Percentiles rank a stretch among this genome's conserved stretches.
phyloP scores from a whole-genome alignment of 2,113 vertebrate species.

The Pandion haliaetus region DNA sequence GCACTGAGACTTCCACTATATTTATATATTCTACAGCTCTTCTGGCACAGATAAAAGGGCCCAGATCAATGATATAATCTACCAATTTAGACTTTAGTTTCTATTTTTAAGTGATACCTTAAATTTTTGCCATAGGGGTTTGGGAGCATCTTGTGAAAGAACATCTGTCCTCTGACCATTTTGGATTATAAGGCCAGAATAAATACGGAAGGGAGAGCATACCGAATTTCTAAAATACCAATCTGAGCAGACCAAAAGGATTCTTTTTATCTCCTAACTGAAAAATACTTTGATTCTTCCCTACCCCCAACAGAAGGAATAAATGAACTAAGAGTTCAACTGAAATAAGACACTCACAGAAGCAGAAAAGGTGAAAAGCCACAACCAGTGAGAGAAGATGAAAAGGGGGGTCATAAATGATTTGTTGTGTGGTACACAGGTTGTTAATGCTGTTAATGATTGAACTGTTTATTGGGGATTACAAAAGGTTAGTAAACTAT shows the following conservation, averaged over 20 bases:
- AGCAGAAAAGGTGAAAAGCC: constrained; percentile 34
- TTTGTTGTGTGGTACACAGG: constrained; percentile 13
- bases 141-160: background rate
- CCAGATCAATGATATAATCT: constrained; percentile 22
- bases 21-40: background rate
- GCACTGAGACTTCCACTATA: background rate
- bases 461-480: constrained; percentile 24
- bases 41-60: background rate
- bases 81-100: background rate
- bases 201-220: background rate
- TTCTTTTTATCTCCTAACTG: background rate
- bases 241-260: constrained; percentile 16
- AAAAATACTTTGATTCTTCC: background rate
- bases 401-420: constrained; percentile 29
- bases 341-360: background rate
- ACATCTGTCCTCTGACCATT: background rate
- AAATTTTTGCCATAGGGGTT: background rate
- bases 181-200: background rate
- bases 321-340: constrained; percentile 5
- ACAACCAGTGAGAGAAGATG: background rate
- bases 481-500: constrained; percentile 25
- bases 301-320: constrained; percentile 7
- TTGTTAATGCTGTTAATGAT: constrained; percentile 64
- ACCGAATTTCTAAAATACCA: background rate
- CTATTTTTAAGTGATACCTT: constrained; percentile 26